phyloP scores from a whole-genome alignment of 2,113 vertebrate genomes.

The Struthidea cinerea region DNA sequence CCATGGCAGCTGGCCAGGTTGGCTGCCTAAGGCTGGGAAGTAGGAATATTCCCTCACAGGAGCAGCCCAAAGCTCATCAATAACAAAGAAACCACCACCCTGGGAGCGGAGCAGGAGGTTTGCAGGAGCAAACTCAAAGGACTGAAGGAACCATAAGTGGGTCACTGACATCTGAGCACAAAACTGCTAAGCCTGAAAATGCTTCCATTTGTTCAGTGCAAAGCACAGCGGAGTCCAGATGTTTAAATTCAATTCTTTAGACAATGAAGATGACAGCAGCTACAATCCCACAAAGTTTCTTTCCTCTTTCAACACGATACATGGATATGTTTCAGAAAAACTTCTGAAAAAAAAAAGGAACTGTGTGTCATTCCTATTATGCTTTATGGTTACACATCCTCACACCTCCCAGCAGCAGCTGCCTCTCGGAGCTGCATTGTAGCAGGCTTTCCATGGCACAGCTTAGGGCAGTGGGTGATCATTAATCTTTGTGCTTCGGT shows the following conservation, averaged over 20 bases:
- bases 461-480: background rate
- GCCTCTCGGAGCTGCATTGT: background rate
- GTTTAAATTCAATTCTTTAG: background rate
- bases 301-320: background rate
- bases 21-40: background rate
- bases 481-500: background rate
- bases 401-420: background rate
- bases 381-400: background rate
- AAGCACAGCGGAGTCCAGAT: background rate
- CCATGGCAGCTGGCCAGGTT: rapidly evolving
- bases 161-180: background rate
- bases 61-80: background rate
- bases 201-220: background rate
- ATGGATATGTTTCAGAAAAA: background rate
- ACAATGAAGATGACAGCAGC: background rate
- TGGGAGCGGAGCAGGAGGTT: background rate
- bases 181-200: background rate
- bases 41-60: background rate
- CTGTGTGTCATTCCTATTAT: background rate
- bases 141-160: slow-evolving; percentile 1
- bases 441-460: background rate
- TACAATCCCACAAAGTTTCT: background rate
- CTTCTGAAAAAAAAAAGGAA: background rate
- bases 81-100: background rate
- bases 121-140: background rate